phyloP scores from a whole-genome alignment of 2,113 vertebrate species.

The Sula dactylatra region DNA sequence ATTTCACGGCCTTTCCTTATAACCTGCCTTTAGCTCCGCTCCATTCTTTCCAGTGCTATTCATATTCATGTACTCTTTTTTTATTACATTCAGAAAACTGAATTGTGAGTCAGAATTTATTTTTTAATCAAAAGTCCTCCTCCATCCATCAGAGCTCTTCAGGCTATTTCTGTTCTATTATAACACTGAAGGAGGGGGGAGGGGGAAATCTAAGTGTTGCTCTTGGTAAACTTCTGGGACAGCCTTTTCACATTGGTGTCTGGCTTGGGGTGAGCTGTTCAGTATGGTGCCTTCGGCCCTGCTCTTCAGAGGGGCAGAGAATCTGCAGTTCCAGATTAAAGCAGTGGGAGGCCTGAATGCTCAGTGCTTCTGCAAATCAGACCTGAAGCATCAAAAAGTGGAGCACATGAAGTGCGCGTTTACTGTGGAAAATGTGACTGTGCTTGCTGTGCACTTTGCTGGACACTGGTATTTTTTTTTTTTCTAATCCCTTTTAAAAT shows the following conservation, averaged over 20 bases:
- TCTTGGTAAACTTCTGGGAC: neutral
- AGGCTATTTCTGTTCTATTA: slow-evolving; percentile 14
- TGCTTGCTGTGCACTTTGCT: neutral
- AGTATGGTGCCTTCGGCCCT: neutral
- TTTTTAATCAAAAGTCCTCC: slow-evolving; percentile 53
- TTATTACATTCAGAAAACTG: slow-evolving; percentile 14
- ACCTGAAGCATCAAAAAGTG: neutral
- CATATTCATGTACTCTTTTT: neutral
- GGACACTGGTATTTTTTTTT: neutral
- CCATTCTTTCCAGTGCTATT: neutral
- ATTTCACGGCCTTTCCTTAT: neutral
- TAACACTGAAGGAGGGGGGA: neutral
- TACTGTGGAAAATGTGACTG: neutral
- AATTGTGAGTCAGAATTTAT: slow-evolving; percentile 38
- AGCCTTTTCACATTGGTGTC: neutral
- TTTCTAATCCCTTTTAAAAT: neutral
- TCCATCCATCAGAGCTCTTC: slow-evolving; percentile 12
- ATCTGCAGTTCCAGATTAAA: slow-evolving; percentile 41
- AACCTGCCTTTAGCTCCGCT: slow-evolving; percentile 7
- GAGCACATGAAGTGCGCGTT: neutral
- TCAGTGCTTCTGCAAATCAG: neutral
- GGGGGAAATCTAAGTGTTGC: neutral
- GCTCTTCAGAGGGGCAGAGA: neutral
- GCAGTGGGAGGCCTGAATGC: slow-evolving; percentile 34
- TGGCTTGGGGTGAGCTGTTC: neutral